Evolutionary conservation across 2,113 vertebrate species (phyloP).

Genomic region (Cacatua alba): DNA sequence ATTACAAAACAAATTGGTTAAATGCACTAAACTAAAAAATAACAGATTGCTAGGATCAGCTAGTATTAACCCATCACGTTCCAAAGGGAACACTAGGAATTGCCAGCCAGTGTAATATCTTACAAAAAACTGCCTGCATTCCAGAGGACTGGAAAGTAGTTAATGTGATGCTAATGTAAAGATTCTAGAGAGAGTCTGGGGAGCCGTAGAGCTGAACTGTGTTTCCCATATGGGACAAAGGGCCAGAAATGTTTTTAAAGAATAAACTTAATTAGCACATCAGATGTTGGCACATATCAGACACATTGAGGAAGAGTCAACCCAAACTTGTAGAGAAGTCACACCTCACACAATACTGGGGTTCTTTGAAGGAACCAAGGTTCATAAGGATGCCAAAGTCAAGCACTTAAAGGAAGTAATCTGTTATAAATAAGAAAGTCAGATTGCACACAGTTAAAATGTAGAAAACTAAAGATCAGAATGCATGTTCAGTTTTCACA

Average conservation of each 20-base stretch:
- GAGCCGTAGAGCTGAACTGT: not conserved
- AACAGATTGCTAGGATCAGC: not conserved
- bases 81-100: not conserved
- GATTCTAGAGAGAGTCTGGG: not conserved
- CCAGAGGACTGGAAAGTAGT: not conserved
- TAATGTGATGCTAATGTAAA: not conserved
- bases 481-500: not conserved
- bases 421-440: not conserved
- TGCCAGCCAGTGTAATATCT: not conserved
- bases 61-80: not conserved
- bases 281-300: not conserved
- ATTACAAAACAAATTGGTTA: not conserved
- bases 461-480: not conserved
- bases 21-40: not conserved
- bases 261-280: not conserved
- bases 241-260: not conserved
- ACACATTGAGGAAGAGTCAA: not conserved
- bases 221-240: not conserved
- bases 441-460: not conserved
- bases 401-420: not conserved
- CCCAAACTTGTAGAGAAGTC: not conserved
- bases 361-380: not conserved
- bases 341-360: not conserved
- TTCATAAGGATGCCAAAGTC: fast-evolving
- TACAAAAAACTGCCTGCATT: not conserved